Evolutionary conservation across 2,113 vertebrate genomes (phyloP), one percentile per base, ranked within the genome.

Genomic region (Callionymus lyra): DNA sequence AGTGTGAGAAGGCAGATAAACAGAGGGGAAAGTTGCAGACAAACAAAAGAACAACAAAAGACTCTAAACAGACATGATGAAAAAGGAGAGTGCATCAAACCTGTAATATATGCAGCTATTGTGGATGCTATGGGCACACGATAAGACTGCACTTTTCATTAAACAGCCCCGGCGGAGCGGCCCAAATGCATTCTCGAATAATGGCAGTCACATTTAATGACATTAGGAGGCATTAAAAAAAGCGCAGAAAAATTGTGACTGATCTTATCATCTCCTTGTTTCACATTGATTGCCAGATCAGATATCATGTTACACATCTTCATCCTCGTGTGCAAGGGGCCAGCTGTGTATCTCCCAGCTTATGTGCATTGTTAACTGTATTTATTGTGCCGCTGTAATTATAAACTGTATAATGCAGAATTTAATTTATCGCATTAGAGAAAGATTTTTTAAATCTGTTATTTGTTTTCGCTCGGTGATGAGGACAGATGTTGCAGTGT

Each of bases 321-420:
- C 44, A 50, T 27, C 63, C 63, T 77, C 77, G 80, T 74, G 77
- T 74, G 73, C 70, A 71, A 65, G 71, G 4, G 21, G 70, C 68
- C 72, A 78, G 74, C 72, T 79, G 62, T 76, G 76, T 72, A 81
- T 76, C 74, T 74, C 46, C 5, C 70, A 77, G 64, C 74, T 42
- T 69, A 72, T 68, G 76, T 63, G 76, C 70, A 66, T 61, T 79
- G 76, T 83, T 81, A 76, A 78, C 74, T 48, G 63, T 73, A 72
- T 77, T 81, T 79, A 83, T 81, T 76, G 74, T 72, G 68, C 74
- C 72, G 66, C 72, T 79, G 78, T 76, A 78, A 79, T 83, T 83
- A 83, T 68, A 76, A 73, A 83, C 70, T 72, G 66, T 72, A 79
- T 80, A 73, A 80, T 75, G 72, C 58, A 15, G 66, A 63, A 65